Evolutionary conservation across 2,888 invertebrate species (phyloP), one percentile per base, ranked within the genome.

Genomic region (Orthonychiurus folsomi): DNA sequence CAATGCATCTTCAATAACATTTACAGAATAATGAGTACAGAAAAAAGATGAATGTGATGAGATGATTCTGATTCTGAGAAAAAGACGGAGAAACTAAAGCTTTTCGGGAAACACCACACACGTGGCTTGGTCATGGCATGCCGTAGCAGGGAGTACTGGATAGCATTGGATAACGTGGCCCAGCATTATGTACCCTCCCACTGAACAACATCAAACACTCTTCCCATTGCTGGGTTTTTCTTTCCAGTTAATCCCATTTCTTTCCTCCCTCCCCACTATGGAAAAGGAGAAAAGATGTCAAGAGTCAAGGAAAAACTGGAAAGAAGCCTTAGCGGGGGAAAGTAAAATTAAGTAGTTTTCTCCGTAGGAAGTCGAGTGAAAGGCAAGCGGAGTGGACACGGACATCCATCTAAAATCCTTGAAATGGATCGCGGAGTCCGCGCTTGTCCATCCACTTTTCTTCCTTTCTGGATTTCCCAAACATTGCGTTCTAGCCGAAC

Each of bases 261-360:
- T 37, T 15, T 15, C 9, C 37, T 37, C 37, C 15, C 37, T 37
- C 5, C 9, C 37, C 37, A 37, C 15, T 5, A 37, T 37, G 37
- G 37, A 37, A 37, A 37, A 15, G 37, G 37, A 37, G 15, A 37
- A 37, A 37, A 37, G 37, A 37, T 15, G 5, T 37, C 37, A 37
- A 15, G 37, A 37, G 37, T 37, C 37, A 37, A 37, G 37, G 37
- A 37, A 37, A 37, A 37, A 37, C 37, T 37, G 15, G 37, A 37
- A 37, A 15, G 37, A 37, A 37, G 15, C 37, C 37, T 37, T 37
- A 37, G 37, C 15, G 37, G 37, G 37, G 37, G 15, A 37, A 37
- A 37, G 37, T 37, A 37, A 37, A 37, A 37, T 37, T 37, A 37
- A 37, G 37, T 37, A 37, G 37, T 37, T 37, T 37, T 37, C 37